A percentile compares a stretch with the other conserved stretches of the same genome.
Evolutionary conservation across 2,888 invertebrate species (phyloP).

Genomic region (Patella ulyssiponensis): DNA sequence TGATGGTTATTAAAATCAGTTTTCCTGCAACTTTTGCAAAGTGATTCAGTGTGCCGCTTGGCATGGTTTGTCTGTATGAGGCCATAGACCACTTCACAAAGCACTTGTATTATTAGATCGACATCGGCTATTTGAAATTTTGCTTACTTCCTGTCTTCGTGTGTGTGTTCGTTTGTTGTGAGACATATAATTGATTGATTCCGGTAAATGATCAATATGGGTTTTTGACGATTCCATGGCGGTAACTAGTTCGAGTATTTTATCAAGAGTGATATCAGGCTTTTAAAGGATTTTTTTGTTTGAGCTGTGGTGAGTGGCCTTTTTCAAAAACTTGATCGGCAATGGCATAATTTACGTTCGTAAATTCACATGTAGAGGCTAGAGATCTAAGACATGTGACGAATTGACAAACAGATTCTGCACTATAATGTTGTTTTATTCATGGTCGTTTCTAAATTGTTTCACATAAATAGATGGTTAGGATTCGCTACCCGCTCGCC

Average conservation of each 20-base stretch:
- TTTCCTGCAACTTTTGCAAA: neutral
- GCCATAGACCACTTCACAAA: neutral
- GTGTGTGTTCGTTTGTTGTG: too few relatives aligned
- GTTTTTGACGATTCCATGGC: neutral
- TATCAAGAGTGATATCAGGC: neutral
- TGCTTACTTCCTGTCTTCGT: too few relatives aligned
- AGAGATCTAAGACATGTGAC: neutral
- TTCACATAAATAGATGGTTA: too few relatives aligned
- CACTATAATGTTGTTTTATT: too few relatives aligned
- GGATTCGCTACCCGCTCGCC: too few relatives aligned
- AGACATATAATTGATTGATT: too few relatives aligned
- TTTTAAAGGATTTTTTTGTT: neutral
- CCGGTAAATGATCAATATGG: neutral
- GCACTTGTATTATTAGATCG: too few relatives aligned
- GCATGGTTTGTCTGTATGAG: neutral
- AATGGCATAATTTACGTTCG: neutral
- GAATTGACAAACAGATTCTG: too few relatives aligned
- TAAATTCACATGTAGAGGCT: conserved; percentile 7
- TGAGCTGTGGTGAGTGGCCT: neutral
- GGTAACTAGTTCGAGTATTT: neutral
- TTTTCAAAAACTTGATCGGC: neutral
- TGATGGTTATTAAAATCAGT: too few relatives aligned
- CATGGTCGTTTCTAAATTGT: too few relatives aligned
- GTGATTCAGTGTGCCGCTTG: neutral
- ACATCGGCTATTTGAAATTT: too few relatives aligned